Base-by-base conservation (phyloP, 1,140 invertebrate species). In the Harpegnathos saltator region DNA sequence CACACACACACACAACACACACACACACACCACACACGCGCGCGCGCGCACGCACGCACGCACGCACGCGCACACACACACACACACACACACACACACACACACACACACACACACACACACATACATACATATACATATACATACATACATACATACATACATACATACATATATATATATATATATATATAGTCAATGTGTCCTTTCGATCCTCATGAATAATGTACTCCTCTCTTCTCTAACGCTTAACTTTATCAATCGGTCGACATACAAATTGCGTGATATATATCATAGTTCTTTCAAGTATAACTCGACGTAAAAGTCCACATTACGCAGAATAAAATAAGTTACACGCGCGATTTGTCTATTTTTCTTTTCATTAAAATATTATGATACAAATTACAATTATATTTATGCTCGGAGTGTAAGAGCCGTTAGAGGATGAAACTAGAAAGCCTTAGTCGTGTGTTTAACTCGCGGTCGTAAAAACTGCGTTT, bases 391-490 rank as follows among this genome's bases (percentile, higher is more conserved):
- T 90, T 90, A 92, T 91, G 85, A 85, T 91, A 92, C 85, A 92
- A 92, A 93, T 93, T 92, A 92, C 89, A 92, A 88, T 92, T 91
- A 89, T 90, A 89, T 90, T 92, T 92, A 92, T 91, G 91, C 72
- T 86, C 66, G 84, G 88, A 91, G 91, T 91, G 63, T 89, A 92
- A 93, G 92, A 91, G 91, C 91, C 92, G 89, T 91, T 88, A 89
- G 86, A n/a, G n/a, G n/a, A 88, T 66, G 61, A 85, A 87, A 89
- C 80, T 89, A 89, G 74, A 89, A 90, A 90, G 91, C 85, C 89
- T 86, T 88, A 82, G 85, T 85, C 75, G 63, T 87, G 38, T 44
- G 38, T 87, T 86, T 74, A 33, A 84, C 85, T 80, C 85, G 71
- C 52, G 61, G 33, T 89, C 52, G 78, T 84, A 80, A 83, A 74